Conservation (phyloP, 2,888 invertebrate genomes). For the Caenorhabditis wallacei region DNA sequence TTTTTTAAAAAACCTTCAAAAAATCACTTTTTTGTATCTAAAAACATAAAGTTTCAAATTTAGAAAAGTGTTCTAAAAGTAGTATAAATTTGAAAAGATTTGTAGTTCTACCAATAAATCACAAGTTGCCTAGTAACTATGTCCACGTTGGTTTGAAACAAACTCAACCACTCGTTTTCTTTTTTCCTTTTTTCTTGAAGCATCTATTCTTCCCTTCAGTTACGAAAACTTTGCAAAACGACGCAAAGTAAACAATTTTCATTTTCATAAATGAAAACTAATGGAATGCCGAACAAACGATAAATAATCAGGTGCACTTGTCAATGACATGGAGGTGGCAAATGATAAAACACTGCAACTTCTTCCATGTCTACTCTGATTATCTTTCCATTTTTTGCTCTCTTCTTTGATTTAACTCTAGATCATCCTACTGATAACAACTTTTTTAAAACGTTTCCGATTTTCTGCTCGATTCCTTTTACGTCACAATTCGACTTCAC, state of each 20-base stretch:
- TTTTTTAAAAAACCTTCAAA: too few species aligned
- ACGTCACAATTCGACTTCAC: background rate
- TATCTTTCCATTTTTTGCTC: constrained; percentile 57
- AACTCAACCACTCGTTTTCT: background rate
- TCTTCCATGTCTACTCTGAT: constrained; percentile 45
- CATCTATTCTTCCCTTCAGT: background rate
- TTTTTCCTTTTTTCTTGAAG: background rate
- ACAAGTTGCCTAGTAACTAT: constrained; percentile 7
- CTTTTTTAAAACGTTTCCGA: constrained; percentile 49
- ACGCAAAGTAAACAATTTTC: constrained; percentile 10
- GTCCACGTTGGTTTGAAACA: constrained; percentile 1
- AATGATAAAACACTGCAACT: constrained; percentile 36
- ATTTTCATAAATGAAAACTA: background rate
- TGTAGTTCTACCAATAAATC: constrained; percentile 2
- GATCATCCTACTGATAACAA: constrained; percentile 35
- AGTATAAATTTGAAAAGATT: too few species aligned
- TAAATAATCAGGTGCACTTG: constrained; percentile 58
- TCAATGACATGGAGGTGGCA: constrained; percentile 38
- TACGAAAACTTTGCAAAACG: background rate
- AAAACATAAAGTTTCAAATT: too few species aligned
- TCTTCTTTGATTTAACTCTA: constrained; percentile 34
- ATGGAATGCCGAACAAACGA: constrained; percentile 22
- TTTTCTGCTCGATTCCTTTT: background rate
- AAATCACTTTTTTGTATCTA: too few species aligned
- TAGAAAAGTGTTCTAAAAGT: too few species aligned